phyloP scores from a whole-genome alignment of 2,113 vertebrate genomes.

The Chaetura pelagica region DNA sequence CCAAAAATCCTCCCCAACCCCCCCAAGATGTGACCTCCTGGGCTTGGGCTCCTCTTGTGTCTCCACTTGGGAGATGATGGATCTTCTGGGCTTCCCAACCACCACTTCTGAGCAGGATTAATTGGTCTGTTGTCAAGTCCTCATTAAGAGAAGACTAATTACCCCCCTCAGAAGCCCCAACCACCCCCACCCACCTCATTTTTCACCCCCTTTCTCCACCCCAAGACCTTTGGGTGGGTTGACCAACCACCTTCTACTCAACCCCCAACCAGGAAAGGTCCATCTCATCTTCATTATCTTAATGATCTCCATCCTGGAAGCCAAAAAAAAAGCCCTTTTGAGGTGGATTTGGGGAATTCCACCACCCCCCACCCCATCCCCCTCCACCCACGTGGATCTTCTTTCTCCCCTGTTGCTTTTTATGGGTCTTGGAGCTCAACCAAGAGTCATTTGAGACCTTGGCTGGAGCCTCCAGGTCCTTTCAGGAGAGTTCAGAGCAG shows the following conservation, averaged over 20 bases:
- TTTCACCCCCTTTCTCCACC: fast-evolving
- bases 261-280: too few relatives aligned
- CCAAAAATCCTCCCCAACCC: too few relatives aligned
- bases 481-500: neutral
- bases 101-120: neutral
- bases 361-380: too few relatives aligned
- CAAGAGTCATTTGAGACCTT: neutral
- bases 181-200: fast-evolving
- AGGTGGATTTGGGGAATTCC: too few relatives aligned
- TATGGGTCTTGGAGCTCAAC: neutral
- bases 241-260: too few relatives aligned
- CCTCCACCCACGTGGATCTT: fast-evolving
- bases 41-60: fast-evolving
- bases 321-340: too few relatives aligned
- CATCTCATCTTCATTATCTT: too few relatives aligned
- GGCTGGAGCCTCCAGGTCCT: fast-evolving
- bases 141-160: neutral
- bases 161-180: neutral
- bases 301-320: too few relatives aligned
- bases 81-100: too few relatives aligned
- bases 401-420: neutral
- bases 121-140: neutral
- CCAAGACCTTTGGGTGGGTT: neutral
- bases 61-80: neutral
- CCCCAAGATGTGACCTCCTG: neutral